phyloP scores from a whole-genome alignment of 1,140 invertebrate genomes.

The Ephestia elutella region DNA sequence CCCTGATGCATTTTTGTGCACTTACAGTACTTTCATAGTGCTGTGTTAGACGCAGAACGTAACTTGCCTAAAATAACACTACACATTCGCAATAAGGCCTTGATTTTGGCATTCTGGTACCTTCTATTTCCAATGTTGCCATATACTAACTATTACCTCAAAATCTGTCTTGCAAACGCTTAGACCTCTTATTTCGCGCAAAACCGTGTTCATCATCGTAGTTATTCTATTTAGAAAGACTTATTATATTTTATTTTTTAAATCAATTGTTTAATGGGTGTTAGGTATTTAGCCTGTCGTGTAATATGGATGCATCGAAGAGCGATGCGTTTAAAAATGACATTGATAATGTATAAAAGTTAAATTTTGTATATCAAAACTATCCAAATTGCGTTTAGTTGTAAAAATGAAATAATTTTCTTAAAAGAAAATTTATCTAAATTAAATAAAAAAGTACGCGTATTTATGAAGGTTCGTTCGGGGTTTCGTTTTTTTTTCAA shows the following conservation, averaged over 20 bases:
- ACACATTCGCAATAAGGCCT: background rate
- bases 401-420: background rate
- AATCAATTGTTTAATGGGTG: slow-evolving; percentile 1
- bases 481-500: background rate
- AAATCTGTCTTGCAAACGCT: slow-evolving; percentile 29
- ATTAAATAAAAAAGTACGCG: background rate
- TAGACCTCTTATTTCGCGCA: slow-evolving; percentile 21
- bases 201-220: slow-evolving; percentile 16
- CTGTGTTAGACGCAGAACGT: too few relatives aligned
- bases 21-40: too few relatives aligned
- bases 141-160: slow-evolving; percentile 62
- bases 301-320: background rate
- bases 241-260: slow-evolving; percentile 2
- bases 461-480: background rate
- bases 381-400: too few relatives aligned
- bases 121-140: slow-evolving; percentile 53
- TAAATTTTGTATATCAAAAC: too few relatives aligned
- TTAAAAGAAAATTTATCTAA: too few relatives aligned
- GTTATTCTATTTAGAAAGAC: slow-evolving; percentile 16
- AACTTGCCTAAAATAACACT: too few relatives aligned
- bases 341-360: background rate
- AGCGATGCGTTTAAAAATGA: background rate
- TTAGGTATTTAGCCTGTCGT: background rate
- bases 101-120: slow-evolving; percentile 2
- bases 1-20: too few relatives aligned